Evolutionary conservation across 1,140 invertebrate species (phyloP).

Genomic region (Apis dorsata): DNA sequence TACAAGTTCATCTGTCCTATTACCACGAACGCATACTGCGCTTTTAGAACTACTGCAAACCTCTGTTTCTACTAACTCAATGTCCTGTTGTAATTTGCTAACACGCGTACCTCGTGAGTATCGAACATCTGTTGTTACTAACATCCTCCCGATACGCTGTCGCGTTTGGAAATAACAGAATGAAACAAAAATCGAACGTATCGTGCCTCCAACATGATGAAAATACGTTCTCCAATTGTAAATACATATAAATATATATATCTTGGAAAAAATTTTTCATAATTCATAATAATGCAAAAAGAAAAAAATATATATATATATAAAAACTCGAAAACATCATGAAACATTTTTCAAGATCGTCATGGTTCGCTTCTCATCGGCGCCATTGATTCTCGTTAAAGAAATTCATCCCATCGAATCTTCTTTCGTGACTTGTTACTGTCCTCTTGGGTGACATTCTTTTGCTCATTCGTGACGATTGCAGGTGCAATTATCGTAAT

Average conservation of each 20-base stretch:
- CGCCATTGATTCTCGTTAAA: slow-evolving; percentile 53
- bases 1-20: slow-evolving; percentile 45
- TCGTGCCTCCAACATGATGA: neutral
- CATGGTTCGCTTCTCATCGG: neutral
- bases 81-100: slow-evolving; percentile 55
- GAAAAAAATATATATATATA: neutral
- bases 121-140: slow-evolving; percentile 22
- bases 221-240: neutral
- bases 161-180: neutral
- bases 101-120: slow-evolving; percentile 38
- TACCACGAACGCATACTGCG: slow-evolving; percentile 54
- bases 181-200: neutral
- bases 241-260: neutral
- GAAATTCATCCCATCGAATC: slow-evolving; percentile 41
- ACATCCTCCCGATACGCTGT: slow-evolving; percentile 6
- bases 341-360: neutral
- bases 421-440: slow-evolving; percentile 17
- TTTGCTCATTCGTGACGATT: slow-evolving; percentile 70
- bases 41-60: slow-evolving; percentile 62
- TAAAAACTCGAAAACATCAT: neutral
- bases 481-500: slow-evolving; percentile 76
- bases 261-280: too few relatives aligned
- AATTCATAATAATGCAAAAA: too few relatives aligned
- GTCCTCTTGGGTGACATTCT: slow-evolving; percentile 52
- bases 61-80: slow-evolving; percentile 61